Evolutionary conservation across 2,113 vertebrate species (phyloP).

Genomic region (Alosa alosa): DNA sequence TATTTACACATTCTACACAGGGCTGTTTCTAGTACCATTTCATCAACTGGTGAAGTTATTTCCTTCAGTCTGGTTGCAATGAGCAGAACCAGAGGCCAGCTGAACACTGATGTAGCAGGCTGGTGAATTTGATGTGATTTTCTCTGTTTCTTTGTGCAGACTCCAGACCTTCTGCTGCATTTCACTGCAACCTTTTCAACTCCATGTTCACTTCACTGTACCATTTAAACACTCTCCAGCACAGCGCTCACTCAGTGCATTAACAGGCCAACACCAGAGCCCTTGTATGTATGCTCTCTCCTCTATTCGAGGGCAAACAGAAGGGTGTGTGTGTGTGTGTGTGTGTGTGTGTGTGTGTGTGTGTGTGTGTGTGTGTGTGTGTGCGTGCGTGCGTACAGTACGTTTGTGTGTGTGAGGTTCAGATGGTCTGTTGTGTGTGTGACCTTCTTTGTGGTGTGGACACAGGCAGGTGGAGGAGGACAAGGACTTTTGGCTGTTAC

Average conservation of each 20-base stretch:
- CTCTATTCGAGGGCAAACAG: not conserved
- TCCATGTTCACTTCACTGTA: not conserved
- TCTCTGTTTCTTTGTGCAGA: too few relatives aligned
- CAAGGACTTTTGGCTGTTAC: not conserved
- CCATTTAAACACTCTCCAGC: not conserved
- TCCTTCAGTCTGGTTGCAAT: too few relatives aligned
- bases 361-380: not conserved
- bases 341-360: not conserved
- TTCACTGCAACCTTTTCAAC: too few relatives aligned
- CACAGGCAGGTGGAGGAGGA: not conserved
- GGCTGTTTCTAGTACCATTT: too few relatives aligned
- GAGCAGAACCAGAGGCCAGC: too few relatives aligned
- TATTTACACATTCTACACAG: not conserved
- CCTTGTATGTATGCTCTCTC: constrained; percentile 1
- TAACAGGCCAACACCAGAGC: not conserved
- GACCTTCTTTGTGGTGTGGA: constrained; percentile 30
- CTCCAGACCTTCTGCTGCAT: too few relatives aligned
- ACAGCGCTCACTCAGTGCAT: not conserved
- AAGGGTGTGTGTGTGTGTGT: too few relatives aligned
- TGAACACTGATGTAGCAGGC: too few relatives aligned
- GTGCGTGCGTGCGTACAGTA: too few relatives aligned
- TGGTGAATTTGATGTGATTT: too few relatives aligned
- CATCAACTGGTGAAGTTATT: too few relatives aligned
- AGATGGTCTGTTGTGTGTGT: not conserved
- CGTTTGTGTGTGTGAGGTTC: not conserved